Evolutionary conservation across 2,797 vertebrate species (phyloP), one percentile per base, ranked within the genome.

Genomic region (Apogon hyalosoma): DNA sequence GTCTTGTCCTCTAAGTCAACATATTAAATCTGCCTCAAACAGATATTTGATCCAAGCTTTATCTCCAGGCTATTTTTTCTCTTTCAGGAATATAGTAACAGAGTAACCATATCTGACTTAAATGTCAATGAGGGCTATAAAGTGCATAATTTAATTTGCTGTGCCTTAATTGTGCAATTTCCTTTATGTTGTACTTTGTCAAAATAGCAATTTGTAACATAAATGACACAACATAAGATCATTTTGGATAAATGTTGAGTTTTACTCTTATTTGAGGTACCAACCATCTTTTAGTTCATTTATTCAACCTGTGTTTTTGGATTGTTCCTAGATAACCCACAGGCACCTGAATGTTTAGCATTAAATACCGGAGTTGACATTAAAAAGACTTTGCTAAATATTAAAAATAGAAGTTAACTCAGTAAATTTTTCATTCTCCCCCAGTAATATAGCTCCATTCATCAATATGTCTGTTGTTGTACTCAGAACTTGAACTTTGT

Each of bases 391-490:
- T 59, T 18, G 14, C 3, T 4, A 11, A 36, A 66, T 43, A 52
- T 49, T 19, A 9, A 16, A 51, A 59, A 42, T 11, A 63, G n/a
- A 4, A 55, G 33, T 7, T 55, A 36, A 36, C 9, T 36, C 33
- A 36, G 8, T 47, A 28, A 41, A 42, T 55, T 42, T n/a, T 77
- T 69, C 69, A 51, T 19, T 42, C 16, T 68, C 62, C 69, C 62
- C 31, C 33, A 63, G 63, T 52, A 57, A 47, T 18, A 56, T n/a
- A 11, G 46, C 14, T 38, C 16, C 18, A 67, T 64, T 61, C 18
- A 69, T 78, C 54, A 59, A 33, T 62, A n/a, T 51, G 41, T 72
- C 68, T 79, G 33, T 53, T 61, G 72, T 69, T 59, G 3, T 65
- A 43, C 42, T 68, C 18, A 47, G 21, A 75, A 68, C 43, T 66